Percentiles rank a stretch among this genome's conserved stretches.
phyloP scores from a whole-genome alignment of 2,113 vertebrate species.

The Leptocoma aspasia region DNA sequence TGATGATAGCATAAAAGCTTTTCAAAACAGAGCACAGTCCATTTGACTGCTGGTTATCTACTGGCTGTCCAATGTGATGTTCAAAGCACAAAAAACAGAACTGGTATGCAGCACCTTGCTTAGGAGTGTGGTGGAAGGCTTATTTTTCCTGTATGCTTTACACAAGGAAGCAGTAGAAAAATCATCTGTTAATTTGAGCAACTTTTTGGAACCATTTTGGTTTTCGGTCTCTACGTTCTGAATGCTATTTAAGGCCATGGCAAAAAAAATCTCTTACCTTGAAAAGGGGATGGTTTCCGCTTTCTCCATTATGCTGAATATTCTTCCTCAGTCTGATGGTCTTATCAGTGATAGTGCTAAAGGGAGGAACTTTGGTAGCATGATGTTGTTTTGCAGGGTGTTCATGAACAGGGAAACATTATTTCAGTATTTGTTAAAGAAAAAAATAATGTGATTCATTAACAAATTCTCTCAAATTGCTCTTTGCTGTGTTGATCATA shows the following conservation, averaged over 20 bases:
- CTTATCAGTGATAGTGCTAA: neutral
- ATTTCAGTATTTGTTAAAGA: neutral
- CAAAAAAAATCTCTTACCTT: neutral
- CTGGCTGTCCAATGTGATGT: neutral
- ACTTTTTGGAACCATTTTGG: neutral
- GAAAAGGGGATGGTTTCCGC: neutral
- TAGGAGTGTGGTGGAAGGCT: neutral
- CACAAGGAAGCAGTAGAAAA: neutral
- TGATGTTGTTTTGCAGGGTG: rapidly evolving
- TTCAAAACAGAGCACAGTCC: neutral
- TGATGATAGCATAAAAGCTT: neutral
- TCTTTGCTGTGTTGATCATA: neutral
- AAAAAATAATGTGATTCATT: neutral
- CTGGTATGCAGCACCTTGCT: neutral
- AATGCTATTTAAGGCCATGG: neutral
- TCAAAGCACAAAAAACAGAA: neutral
- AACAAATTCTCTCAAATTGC: neutral
- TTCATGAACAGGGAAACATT: neutral
- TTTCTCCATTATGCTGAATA: neutral
- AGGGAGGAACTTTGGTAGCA: neutral
- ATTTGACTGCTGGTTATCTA: neutral
- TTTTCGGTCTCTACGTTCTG: neutral
- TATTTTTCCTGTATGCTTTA: neutral
- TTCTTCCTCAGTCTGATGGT: neutral
- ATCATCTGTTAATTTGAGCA: neutral